Base-by-base conservation (phyloP, 2,888 invertebrate species). In the Thera obeliscata region DNA sequence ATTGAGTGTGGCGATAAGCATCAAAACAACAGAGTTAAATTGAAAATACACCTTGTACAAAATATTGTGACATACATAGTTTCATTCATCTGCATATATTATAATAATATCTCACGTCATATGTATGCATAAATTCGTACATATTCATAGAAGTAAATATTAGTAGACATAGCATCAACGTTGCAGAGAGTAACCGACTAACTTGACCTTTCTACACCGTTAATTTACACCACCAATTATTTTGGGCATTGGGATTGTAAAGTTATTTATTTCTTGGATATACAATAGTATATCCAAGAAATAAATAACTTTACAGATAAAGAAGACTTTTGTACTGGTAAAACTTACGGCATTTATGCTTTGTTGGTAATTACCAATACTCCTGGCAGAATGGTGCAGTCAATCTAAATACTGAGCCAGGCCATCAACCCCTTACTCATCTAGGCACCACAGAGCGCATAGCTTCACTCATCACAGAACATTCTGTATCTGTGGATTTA, bases 1-100 rank as follows among this genome's bases (percentile, higher is more conserved):
- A 22, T 22, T 22, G 22, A 22, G 22, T 61, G 58, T 43, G n/a
- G 56, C 50, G 67, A 67, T 67, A 48, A 57, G 36, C 48, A 64
- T 67, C 64, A 12, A 8, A 35, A 48, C 48, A 35, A 55, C 46
- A 52, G 3, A 52, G 33, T 8, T 46, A 43, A 7, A 33, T 6
- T 52, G 3, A 33, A 33, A 50, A 52, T 33, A 33, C 52, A 33
- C 52, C 8, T 52, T 50, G 50, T 46, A 46, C 43, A 46, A 46
- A 2, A 46, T 1, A 9, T 38, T 41, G 41, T 2, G 41, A 6
- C 41, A 41, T 41, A 6, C 41, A 41, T 41, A 3, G 41, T 41
- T 38, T 38, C 5, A 38, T 22, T 22, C 38, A 38, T 1, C 5
- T 38, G 38, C 38, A 41, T 5, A 41, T 3, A 7, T 41, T 4